Base-by-base conservation (phyloP, 2,888 invertebrate species). In the Sepiola atlantica region DNA sequence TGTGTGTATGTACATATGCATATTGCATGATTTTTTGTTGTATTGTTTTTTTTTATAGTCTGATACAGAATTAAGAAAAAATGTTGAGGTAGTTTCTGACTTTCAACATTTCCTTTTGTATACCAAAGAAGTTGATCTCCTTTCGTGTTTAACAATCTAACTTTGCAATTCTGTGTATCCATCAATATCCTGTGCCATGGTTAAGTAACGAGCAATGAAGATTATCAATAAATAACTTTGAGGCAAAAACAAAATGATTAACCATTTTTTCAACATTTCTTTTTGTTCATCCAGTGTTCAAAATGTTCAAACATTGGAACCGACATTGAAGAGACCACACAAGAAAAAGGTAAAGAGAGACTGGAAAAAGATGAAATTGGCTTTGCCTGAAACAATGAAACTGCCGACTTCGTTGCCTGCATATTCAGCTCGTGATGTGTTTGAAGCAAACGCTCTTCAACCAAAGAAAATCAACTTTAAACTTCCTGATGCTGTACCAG, bases 301-400 rank as follows among this genome's bases (percentile, higher is more conserved):
- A 77, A 77, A 77, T 77, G 77, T 77, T 3, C 93, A 35, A 28
- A 94, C 90, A 93, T 94, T 91, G 92, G 98, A 97, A 96, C 94
- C 94, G 4, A 93, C 96, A 45, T 96, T 98, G 32, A 96, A 96
- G 94, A 95, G 96, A 94, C 95, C 94, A 20, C 57, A 91, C 16
- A 95, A 94, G n/a, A 92, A 77, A 45, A 93, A 92, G n/a, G 94
- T 92, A 45, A 95, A 94, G 61, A 94, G 91, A 94, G 95, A 95
- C 2, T 94, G 94, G 28, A 98, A 98, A 96, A 97, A 97, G 95
- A 98, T 98, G 0, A 98, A 98, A 94, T 94, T 96, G 21, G 94
- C 95, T 16, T 95, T 95, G 35, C 95, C 95, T 77, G 95, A 95
- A 21, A 55, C 57, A 61, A 94, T 94, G 93, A 95, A 95, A 20